Evolutionary conservation across 1,140 invertebrate species (phyloP).

Genomic region (Apis florea): DNA sequence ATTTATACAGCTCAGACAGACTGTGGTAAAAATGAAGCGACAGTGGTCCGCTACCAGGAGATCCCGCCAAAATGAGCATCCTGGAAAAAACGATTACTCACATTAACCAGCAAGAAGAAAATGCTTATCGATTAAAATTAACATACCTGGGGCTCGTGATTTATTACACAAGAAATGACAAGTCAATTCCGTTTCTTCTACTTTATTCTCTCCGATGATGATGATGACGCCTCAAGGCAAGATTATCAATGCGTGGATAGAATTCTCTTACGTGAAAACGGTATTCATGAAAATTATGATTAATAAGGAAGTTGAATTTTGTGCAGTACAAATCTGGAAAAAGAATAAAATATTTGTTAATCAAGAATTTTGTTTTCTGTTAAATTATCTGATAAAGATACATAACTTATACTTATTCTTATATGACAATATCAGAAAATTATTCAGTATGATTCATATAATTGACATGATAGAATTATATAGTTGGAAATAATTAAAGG

Average conservation of each 20-base stretch:
- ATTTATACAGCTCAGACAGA: slow-evolving; percentile 53
- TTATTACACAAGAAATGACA: slow-evolving; percentile 14
- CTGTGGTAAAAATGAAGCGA: slow-evolving; percentile 50
- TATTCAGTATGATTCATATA: background rate
- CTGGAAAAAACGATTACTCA: slow-evolving; percentile 48
- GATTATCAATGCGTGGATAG: background rate
- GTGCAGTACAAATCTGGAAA: background rate
- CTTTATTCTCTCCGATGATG: background rate
- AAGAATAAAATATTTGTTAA: background rate
- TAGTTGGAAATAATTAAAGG: background rate
- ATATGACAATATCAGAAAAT: background rate
- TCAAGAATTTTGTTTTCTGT: background rate
- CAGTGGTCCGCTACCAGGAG: background rate
- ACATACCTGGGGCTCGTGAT: slow-evolving; percentile 9
- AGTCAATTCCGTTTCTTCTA: slow-evolving; percentile 25
- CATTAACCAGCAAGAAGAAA: slow-evolving; percentile 6
- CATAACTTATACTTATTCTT: background rate
- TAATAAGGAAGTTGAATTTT: background rate
- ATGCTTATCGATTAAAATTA: slow-evolving; percentile 33
- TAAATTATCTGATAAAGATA: background rate
- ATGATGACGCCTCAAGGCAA: background rate
- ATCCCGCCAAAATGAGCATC: slow-evolving; percentile 32
- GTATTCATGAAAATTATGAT: background rate
- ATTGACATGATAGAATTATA: background rate
- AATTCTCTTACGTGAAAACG: background rate